Evolutionary conservation across 2,797 vertebrate species (phyloP).

Genomic region (Microtus californicus): DNA sequence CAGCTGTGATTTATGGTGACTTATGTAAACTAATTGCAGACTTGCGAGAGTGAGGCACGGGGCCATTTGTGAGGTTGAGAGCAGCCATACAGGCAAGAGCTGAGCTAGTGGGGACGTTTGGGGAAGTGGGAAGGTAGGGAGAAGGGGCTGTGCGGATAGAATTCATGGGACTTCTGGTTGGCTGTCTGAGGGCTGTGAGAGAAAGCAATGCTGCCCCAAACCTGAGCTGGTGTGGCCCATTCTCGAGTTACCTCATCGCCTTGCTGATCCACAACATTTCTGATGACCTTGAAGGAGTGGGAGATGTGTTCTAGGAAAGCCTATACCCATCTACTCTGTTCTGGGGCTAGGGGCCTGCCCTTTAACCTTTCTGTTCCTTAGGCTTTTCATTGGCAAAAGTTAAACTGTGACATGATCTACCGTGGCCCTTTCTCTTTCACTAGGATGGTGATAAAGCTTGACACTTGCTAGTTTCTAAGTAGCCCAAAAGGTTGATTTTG

Average conservation of each 20-base stretch:
- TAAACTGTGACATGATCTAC: constrained; percentile 21
- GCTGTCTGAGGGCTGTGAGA: not conserved
- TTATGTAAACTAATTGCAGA: not conserved
- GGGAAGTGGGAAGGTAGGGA: not conserved
- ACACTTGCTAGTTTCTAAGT: not conserved
- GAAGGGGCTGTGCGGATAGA: not conserved
- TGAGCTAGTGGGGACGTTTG: not conserved
- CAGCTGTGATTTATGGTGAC: not conserved
- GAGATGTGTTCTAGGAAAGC: constrained; percentile 22
- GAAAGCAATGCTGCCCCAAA: not conserved
- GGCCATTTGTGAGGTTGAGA: not conserved
- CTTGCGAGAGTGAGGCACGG: not conserved
- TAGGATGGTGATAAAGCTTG: constrained; percentile 31
- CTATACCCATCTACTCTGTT: not conserved
- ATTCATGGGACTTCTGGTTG: not conserved
- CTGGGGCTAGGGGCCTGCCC: not conserved
- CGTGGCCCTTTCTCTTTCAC: constrained; percentile 18
- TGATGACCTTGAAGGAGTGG: constrained; percentile 34
- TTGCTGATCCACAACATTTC: constrained; percentile 43
- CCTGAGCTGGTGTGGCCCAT: not conserved
- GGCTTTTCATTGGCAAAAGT: constrained; percentile 2
- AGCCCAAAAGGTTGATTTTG: constrained; percentile 39
- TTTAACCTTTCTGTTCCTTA: constrained; percentile 5
- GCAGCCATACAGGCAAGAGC: not conserved
- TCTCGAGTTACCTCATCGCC: not conserved